These are phyloP conservation scores for Triplophysa bombifrons DNA, from an alignment of 2,797 vertebrate genomes.

Conservation along the genomic window DNA sequence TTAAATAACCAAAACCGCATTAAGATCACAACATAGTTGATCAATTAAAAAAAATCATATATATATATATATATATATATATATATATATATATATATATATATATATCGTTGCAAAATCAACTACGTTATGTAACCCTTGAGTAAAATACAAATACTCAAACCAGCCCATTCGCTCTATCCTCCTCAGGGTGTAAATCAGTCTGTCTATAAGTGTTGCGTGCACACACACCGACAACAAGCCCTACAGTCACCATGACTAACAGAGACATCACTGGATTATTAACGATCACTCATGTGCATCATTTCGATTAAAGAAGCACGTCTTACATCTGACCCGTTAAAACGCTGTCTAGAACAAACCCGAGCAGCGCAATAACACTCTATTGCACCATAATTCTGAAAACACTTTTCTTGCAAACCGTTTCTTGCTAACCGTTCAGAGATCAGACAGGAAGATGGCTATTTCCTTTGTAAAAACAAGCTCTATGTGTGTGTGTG, in stretches of 20 bases:
- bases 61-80: too few relatives aligned
- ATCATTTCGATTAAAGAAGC: slow-evolving; percentile 5
- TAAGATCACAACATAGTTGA: not conserved
- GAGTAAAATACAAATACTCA: not conserved
- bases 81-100: too few relatives aligned
- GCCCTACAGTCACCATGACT: not conserved
- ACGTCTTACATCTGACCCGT: not conserved
- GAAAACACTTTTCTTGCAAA: not conserved
- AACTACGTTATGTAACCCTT: not conserved
- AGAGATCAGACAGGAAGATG: slow-evolving; percentile 22
- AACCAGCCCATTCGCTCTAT: too few relatives aligned
- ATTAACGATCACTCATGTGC: slow-evolving; percentile 13
- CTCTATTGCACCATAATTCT: not conserved
- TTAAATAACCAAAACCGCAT: too few relatives aligned
- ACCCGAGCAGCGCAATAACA: slow-evolving; percentile 12
- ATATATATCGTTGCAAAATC: not conserved
- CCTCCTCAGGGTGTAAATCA: not conserved
- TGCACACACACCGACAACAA: not conserved
- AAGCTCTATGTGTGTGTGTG: not conserved
- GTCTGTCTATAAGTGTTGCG: not conserved
- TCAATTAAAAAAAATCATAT: too few relatives aligned
- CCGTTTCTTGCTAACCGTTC: slow-evolving; percentile 18
- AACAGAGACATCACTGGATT: not conserved
- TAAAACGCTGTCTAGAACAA: slow-evolving; percentile 15
- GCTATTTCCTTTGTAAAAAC: slow-evolving; percentile 2